Base-by-base conservation (phyloP, 53 echinoderm and acorn worm genomes). In the Hippasteria phrygiana region DNA sequence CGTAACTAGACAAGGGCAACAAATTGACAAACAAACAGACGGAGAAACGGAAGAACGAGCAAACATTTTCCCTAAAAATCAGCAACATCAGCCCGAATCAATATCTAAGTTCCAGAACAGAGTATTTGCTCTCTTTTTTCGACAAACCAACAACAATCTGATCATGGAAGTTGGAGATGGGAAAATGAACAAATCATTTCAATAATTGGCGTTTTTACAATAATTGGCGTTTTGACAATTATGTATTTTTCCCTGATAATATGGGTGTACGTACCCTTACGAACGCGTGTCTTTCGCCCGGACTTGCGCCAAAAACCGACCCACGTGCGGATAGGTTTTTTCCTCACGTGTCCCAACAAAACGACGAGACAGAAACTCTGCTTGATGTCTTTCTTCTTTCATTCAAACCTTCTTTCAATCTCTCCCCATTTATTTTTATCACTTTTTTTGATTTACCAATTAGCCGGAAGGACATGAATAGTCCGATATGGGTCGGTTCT, bases 391-490 rank as follows among this genome's bases (percentile, higher is more conserved):
- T 17, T 18, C 48, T 2, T n/a, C 43, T 27, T 73, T 45, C 43
- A 2, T 73, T 22, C 1, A 27, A 1, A 0, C 26, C 38, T 20
- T 37, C 42, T 40, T 20, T 45, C 73, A 8, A 26, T 5, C 29
- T 28, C 34, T 54, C 29, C 24, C 51, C 32, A 50, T 76, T 29
- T 31, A 67, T 36, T 12, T 33, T 67, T 20, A 67, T 67, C 34
- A 33, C 37, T 36, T 11, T 67, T 3, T 67, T 33, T 16, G 34
- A 35, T 67, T 67, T 79, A 59, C 59, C 79, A 56, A 79, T 55
- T 59, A 79, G 32, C 42, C 79, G 37, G 36, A 62, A 8, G 54
- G 62, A 40, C 28, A 56, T 79, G 38, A 35, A 79, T 59, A 62
- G 42, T 13, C 22, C 16, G 39, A 43, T 24, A 34, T 2, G 34